These are phyloP conservation scores for Andricus grossulariae DNA, from an alignment of 1,140 invertebrate genomes.

Conservation along the genomic window DNA sequence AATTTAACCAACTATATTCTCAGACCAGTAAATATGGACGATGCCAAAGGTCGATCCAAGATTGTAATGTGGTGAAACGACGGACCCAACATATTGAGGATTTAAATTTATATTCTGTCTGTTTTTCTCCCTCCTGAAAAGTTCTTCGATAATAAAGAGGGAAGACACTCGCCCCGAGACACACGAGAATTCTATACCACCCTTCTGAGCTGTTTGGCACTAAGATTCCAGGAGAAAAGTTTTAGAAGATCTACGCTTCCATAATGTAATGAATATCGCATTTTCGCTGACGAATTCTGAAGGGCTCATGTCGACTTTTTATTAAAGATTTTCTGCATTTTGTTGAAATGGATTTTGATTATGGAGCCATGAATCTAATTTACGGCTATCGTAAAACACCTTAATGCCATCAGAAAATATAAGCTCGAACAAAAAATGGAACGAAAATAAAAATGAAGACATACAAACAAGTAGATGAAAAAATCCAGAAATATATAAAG, in stretches of 20 bases:
- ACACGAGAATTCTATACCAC: slow-evolving; percentile 8
- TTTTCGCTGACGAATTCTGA: not conserved
- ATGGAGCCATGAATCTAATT: not conserved
- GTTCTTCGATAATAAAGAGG: slow-evolving; percentile 10
- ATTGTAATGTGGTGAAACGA: not conserved
- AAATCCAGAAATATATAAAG: too few relatives aligned
- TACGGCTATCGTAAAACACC: not conserved
- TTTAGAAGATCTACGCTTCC: not conserved
- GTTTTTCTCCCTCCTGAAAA: not conserved
- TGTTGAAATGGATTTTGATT: not conserved
- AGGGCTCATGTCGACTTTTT: not conserved
- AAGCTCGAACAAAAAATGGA: too few relatives aligned
- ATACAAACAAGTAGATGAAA: too few relatives aligned
- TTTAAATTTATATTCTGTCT: slow-evolving; percentile 6
- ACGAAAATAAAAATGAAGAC: too few relatives aligned
- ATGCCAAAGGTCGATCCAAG: too few relatives aligned
- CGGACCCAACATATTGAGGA: not conserved
- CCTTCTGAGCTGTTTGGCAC: not conserved
- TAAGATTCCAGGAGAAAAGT: slow-evolving; percentile 11
- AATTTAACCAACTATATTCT: too few relatives aligned
- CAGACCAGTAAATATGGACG: too few relatives aligned
- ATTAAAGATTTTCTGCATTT: slow-evolving; percentile 4
- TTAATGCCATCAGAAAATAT: not conserved
- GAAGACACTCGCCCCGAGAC: not conserved
- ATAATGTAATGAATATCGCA: not conserved